A percentile compares a stretch with the other conserved stretches of the same genome.
These are phyloP conservation scores for Coenonympha arcania DNA, from an alignment of 2,888 invertebrate species.

Conservation along the genomic window DNA sequence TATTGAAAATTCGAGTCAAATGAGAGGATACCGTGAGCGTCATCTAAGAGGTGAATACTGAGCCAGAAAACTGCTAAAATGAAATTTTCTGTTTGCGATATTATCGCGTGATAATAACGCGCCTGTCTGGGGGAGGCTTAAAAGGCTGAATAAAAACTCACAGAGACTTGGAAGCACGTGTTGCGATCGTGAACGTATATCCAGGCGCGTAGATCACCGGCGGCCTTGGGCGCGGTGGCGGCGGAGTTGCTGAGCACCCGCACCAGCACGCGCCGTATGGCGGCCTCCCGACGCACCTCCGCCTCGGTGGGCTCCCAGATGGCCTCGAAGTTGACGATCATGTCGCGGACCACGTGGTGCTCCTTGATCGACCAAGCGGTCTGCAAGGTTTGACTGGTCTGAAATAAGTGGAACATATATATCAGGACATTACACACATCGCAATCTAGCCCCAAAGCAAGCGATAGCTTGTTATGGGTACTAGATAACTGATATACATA, in stretches of 20 bases:
- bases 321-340: conserved; percentile 81
- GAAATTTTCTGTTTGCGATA: no score
- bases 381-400: conserved; percentile 64
- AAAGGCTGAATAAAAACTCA: conserved; percentile 34
- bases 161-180: conserved; percentile 73
- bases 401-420: conserved; percentile 7
- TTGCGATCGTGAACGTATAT: conserved; percentile 79
- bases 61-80: no score
- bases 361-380: conserved; percentile 78
- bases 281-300: conserved; percentile 82
- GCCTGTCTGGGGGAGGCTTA: no score
- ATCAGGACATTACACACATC: no score
- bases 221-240: conserved; percentile 76
- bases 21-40: no score
- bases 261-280: conserved; percentile 82
- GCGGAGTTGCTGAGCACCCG: conserved; percentile 77
- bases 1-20: no score
- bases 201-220: conserved; percentile 87
- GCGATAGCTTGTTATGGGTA: no score
- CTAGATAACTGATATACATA: no score
- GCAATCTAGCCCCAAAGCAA: no score
- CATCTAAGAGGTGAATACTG: no score
- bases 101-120: no score
- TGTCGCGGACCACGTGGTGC: conserved; percentile 82
- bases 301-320: conserved; percentile 87